These are phyloP conservation scores for Pseudanteris insignis DNA, from an alignment of 2,888 invertebrate genomes.

Conservation along the genomic window DNA sequence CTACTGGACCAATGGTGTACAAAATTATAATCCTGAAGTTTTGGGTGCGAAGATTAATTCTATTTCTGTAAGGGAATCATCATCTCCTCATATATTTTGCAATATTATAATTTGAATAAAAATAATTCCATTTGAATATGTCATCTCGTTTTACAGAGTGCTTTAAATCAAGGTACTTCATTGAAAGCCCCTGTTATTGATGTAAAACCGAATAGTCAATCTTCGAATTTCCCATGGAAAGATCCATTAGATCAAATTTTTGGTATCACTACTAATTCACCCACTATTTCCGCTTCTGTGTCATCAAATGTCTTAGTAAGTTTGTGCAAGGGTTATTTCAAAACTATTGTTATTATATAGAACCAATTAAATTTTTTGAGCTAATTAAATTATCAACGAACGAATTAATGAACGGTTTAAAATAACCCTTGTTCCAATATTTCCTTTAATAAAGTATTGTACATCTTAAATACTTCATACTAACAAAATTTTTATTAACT, in stretches of 20 bases:
- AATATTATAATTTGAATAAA: too few species aligned
- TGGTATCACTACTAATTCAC: constrained; percentile 60
- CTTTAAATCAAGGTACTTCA: constrained; percentile 50
- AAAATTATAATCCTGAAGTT: constrained; percentile 55
- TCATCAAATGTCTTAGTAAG: constrained; percentile 59
- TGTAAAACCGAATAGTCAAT: constrained; percentile 53
- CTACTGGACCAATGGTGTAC: constrained; percentile 58
- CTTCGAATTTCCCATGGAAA: constrained; percentile 61
- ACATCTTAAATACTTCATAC: too few species aligned
- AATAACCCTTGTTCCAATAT: too few species aligned
- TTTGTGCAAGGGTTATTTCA: constrained; percentile 9
- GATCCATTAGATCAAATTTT: constrained; percentile 64
- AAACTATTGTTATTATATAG: too few species aligned
- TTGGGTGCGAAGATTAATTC: constrained; percentile 62
- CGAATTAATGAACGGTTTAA: too few species aligned
- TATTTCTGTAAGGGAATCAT: constrained; percentile 56
- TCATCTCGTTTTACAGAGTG: constrained; percentile 46
- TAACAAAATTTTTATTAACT: too few species aligned
- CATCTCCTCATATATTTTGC: neutral
- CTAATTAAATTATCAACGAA: too few species aligned
- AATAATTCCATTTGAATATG: too few species aligned
- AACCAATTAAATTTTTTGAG: too few species aligned
- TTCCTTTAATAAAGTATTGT: too few species aligned
- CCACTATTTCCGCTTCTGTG: constrained; percentile 58
- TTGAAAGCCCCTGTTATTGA: constrained; percentile 51